Percentiles rank a stretch among this genome's conserved stretches.
phyloP scores from a whole-genome alignment of 2,113 vertebrate genomes.

The Platanista minor region DNA sequence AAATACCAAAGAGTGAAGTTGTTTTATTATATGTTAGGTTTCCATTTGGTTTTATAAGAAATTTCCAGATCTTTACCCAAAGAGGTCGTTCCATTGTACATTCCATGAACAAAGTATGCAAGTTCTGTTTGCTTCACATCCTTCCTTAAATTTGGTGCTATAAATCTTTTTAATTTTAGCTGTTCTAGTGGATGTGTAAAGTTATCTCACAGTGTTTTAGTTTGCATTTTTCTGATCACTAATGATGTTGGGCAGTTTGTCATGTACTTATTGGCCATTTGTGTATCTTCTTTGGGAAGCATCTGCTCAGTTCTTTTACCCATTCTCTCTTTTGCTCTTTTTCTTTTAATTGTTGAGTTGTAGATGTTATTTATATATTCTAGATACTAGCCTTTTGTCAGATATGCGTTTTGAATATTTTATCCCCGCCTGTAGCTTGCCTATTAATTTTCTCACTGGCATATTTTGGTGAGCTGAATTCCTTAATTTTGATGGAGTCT shows the following conservation, averaged over 20 bases:
- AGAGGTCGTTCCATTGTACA: neutral
- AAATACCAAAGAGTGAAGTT: neutral
- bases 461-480: neutral
- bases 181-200: neutral
- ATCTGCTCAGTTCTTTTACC: neutral
- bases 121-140: neutral
- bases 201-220: neutral
- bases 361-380: neutral
- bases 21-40: neutral
- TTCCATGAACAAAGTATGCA: neutral
- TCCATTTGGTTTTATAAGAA: constrained; percentile 21
- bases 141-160: neutral
- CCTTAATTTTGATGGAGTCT: neutral
- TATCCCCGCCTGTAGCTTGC: neutral
- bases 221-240: neutral
- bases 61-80: neutral
- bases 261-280: neutral
- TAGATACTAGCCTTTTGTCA: neutral
- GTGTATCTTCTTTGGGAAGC: neutral
- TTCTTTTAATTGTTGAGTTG: neutral
- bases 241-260: neutral
- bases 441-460: neutral
- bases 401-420: neutral
- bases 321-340: neutral
- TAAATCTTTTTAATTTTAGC: neutral